Conservation (phyloP, 2,113 vertebrate genomes). For the Sebastes fasciatus region DNA sequence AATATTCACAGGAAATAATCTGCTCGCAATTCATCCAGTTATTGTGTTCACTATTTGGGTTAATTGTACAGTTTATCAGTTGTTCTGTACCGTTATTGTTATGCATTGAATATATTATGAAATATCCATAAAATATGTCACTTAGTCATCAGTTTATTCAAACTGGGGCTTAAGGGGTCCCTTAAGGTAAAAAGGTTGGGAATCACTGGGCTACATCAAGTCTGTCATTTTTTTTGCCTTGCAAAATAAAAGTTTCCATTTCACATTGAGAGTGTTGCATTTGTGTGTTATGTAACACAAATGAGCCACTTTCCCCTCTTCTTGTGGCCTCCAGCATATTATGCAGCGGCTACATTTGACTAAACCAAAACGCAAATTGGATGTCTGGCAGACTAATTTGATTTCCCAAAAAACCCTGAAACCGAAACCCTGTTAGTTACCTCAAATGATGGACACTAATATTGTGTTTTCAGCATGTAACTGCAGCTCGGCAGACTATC, state of each 20-base stretch:
- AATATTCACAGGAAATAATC: no score
- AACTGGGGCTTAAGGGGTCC: no score
- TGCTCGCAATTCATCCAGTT: no score
- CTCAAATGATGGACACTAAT: conserved; percentile 84
- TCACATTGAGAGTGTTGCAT: conserved; percentile 34
- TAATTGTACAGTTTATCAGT: no score
- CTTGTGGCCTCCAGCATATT: conserved; percentile 74
- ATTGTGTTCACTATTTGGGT: no score
- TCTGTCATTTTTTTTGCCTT: conserved; percentile 35
- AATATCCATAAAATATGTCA: no score
- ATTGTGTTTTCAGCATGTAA: conserved; percentile 84
- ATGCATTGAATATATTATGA: no score
- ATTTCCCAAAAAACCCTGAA: conserved; percentile 84
- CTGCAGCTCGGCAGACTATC: conserved; percentile 80
- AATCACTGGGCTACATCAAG: conserved; percentile 21
- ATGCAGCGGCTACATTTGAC: conserved; percentile 80
- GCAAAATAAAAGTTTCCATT: conserved; percentile 65
- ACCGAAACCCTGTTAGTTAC: conserved; percentile 84
- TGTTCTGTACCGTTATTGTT: no score
- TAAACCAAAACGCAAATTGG: conserved; percentile 87
- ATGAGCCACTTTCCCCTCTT: conserved; percentile 69
- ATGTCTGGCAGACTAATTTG: conserved; percentile 87
- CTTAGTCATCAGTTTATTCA: no score
- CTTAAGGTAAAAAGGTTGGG: no score
- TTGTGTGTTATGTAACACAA: conserved; percentile 64